These are phyloP conservation scores for Dryobotodes eremita DNA, from an alignment of 2,888 invertebrate species.

Conservation along the genomic window DNA sequence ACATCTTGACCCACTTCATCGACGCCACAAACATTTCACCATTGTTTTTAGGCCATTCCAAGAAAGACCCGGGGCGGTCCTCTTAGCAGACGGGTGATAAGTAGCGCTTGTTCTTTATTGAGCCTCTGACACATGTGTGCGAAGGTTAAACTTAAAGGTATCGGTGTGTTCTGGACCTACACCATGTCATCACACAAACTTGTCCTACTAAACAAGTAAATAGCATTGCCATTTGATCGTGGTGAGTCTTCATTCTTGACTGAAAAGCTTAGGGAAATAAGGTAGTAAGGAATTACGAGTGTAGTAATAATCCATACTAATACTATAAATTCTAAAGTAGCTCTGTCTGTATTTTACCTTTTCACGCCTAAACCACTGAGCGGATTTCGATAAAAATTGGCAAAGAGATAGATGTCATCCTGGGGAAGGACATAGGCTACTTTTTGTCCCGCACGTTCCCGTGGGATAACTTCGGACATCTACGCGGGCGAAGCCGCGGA, in stretches of 20 bases:
- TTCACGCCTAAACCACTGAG: no score
- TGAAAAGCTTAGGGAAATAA: background rate
- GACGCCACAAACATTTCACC: slow-evolving; percentile 21
- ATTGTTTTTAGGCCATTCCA: slow-evolving; percentile 50
- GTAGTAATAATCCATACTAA: background rate
- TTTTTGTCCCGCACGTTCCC: no score
- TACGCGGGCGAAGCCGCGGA: no score
- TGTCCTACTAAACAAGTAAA: background rate
- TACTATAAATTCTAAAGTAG: no score
- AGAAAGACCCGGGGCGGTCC: slow-evolving; percentile 65
- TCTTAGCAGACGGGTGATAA: slow-evolving; percentile 72
- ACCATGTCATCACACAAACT: slow-evolving; percentile 16
- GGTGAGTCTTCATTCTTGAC: background rate
- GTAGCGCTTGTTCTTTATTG: slow-evolving; percentile 65
- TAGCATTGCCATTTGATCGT: background rate
- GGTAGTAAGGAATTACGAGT: no score
- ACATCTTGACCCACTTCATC: slow-evolving; percentile 33
- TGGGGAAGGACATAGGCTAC: no score
- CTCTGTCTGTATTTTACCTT: no score
- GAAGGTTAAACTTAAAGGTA: slow-evolving; percentile 37
- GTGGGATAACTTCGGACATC: no score
- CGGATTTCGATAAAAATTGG: no score
- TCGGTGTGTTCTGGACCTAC: slow-evolving; percentile 13
- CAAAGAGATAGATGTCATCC: no score
- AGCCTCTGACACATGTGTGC: slow-evolving; percentile 50